Evolutionary conservation across 2,888 invertebrate species (phyloP), one percentile per base, ranked within the genome.

Genomic region (Phasia obesa): DNA sequence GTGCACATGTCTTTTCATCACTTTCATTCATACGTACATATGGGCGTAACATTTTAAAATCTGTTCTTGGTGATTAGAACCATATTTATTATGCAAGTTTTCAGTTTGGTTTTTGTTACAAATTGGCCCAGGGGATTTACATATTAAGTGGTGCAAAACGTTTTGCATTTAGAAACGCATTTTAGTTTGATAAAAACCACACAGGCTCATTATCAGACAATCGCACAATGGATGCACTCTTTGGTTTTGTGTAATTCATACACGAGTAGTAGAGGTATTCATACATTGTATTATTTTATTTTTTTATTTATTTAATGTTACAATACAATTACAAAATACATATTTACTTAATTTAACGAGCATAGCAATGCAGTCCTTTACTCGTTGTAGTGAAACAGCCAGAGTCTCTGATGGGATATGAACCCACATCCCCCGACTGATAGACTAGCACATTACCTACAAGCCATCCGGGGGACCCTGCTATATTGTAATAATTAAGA

Each of bases 31-130:
- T 67, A 5, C 27, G 7, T 19, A 5, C 27, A 9, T 19, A 65
- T 75, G 75, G 75, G 75, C 75, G 75, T 75, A 59, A 67, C 38
- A 27, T 64, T 55, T 64, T 23, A 27, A n/a, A 42, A 15, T 65
- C 44, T 65, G 35, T 35, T 47, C 23, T 65, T 31, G 11, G 35
- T 67, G 65, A 75, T 75, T 67, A 75, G 47, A 27, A 75, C 57
- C 75, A 59, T 75, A 67, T 59, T 75, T 65, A 17, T 75, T 65
- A 42, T 7, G 25, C 42, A 53, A 65, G 35, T 25, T 75, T 59
- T 15, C 6, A 19, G 25, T 19, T 55, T 74, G 15, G 44, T 74
- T 57, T 53, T 31, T 75, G 65, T 67, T 49, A 57, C 42, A 55
- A 27, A 59, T 21, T 67, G n/a, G 25, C 75, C 25, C 75, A 21